Conservation (phyloP, 2,888 invertebrate genomes). For the Nebria salina region DNA sequence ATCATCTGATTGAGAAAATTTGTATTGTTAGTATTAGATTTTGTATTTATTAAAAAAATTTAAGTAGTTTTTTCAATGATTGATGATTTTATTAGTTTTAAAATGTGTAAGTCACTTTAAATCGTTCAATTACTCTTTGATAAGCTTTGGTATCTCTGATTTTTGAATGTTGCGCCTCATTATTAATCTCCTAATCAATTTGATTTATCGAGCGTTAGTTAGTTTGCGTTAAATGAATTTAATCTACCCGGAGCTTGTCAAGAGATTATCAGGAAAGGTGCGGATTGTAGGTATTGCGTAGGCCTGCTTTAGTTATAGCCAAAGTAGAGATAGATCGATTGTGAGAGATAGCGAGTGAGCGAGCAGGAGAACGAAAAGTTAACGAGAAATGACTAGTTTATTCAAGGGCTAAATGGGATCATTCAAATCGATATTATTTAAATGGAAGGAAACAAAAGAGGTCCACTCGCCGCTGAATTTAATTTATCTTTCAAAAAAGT, state of each 20-base stretch:
- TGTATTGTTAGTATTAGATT: no score
- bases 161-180: background rate
- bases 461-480: background rate
- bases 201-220: constrained; percentile 17
- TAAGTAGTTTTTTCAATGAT: no score
- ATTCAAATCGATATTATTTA: constrained; percentile 14
- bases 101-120: background rate
- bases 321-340: background rate
- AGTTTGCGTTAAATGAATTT: constrained; percentile 28
- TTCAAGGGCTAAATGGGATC: background rate
- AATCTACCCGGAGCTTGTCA: constrained; percentile 23
- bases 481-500: constrained; percentile 1
- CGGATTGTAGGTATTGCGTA: background rate
- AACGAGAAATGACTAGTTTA: background rate
- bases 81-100: background rate
- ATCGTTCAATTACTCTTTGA: background rate
- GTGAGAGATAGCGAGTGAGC: background rate
- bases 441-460: background rate
- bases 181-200: constrained; percentile 20
- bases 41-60: no score
- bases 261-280: constrained; percentile 17
- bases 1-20: no score
- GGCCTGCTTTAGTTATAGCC: background rate
- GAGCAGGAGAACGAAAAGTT: background rate
- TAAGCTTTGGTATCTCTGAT: background rate